Percentiles rank a stretch among this genome's conserved stretches.
Conservation (phyloP, 2,888 invertebrate species). For the Plagodis dolabraria region DNA sequence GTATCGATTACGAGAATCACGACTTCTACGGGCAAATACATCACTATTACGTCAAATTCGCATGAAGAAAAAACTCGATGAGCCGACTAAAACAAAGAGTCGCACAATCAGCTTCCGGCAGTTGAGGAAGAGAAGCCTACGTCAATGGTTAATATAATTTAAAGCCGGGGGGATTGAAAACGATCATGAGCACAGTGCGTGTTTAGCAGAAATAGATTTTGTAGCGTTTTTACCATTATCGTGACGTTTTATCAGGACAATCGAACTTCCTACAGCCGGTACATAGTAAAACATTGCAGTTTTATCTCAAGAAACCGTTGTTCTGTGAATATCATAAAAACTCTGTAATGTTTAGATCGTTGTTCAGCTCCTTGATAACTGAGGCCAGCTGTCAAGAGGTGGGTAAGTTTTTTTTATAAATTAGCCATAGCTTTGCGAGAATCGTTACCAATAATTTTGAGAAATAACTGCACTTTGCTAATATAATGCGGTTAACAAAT, state of each 20-base stretch:
- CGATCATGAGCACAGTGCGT: constrained; percentile 75
- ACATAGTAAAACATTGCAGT: constrained; percentile 59
- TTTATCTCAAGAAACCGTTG: constrained; percentile 55
- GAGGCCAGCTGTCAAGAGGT: constrained; percentile 91
- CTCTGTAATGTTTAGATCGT: constrained; percentile 87
- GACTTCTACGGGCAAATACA: too few species aligned
- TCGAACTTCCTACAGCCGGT: constrained; percentile 62
- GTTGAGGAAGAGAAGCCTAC: constrained; percentile 40
- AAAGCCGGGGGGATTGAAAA: constrained; percentile 63
- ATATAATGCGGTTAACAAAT: constrained; percentile 22
- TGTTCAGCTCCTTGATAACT: constrained; percentile 85
- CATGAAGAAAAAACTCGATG: constrained; percentile 26
- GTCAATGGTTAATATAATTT: constrained; percentile 42
- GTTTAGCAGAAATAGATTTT: constrained; percentile 79
- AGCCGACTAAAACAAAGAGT: constrained; percentile 9
- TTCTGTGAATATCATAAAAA: constrained; percentile 62
- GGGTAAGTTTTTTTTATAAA: constrained; percentile 85
- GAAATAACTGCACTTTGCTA: constrained; percentile 5
- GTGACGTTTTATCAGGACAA: constrained; percentile 76
- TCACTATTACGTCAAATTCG: too few species aligned
- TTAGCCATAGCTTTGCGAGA: constrained; percentile 28
- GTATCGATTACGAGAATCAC: too few species aligned
- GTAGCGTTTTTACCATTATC: constrained; percentile 68
- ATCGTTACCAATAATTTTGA: background rate
- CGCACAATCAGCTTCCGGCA: background rate